Percentiles rank a stretch among this genome's conserved stretches.
These are phyloP conservation scores for Ovis canadensis DNA, from an alignment of 2,113 vertebrate genomes.

Conservation along the genomic window DNA sequence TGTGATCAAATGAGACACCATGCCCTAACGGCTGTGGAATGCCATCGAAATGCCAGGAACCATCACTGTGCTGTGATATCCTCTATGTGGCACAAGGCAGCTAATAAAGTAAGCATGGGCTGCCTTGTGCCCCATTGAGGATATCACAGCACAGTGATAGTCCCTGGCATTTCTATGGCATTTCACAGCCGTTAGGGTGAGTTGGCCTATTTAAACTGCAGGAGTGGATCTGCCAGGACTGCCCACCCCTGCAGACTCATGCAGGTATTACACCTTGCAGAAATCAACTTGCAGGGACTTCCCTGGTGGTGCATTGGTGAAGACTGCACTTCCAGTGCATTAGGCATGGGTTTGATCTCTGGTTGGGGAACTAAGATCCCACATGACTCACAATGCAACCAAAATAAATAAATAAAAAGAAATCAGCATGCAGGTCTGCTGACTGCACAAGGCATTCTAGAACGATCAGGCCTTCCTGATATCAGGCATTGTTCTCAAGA, in stretches of 20 bases:
- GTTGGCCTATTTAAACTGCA: neutral
- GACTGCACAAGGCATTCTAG: neutral
- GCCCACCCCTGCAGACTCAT: fast-evolving
- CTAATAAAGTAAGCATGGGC: neutral
- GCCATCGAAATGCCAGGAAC: fast-evolving
- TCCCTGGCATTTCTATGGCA: fast-evolving
- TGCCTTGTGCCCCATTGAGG: fast-evolving
- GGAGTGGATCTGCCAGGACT: neutral
- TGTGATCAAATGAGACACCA: neutral
- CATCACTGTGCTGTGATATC: fast-evolving
- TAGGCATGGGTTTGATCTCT: neutral
- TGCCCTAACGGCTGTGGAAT: neutral
- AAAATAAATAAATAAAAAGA: neutral
- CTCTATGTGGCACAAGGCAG: fast-evolving
- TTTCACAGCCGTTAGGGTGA: neutral
- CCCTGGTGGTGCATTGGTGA: neutral
- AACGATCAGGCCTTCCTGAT: neutral
- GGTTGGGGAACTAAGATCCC: neutral
- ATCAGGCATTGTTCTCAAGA: neutral
- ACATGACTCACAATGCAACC: neutral
- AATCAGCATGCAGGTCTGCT: neutral
- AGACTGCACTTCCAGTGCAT: neutral
- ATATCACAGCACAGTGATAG: fast-evolving
- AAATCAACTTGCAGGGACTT: neutral
- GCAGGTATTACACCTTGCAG: neutral